Base-by-base conservation (phyloP, 2,888 invertebrate genomes). In the Mamestra brassicae region DNA sequence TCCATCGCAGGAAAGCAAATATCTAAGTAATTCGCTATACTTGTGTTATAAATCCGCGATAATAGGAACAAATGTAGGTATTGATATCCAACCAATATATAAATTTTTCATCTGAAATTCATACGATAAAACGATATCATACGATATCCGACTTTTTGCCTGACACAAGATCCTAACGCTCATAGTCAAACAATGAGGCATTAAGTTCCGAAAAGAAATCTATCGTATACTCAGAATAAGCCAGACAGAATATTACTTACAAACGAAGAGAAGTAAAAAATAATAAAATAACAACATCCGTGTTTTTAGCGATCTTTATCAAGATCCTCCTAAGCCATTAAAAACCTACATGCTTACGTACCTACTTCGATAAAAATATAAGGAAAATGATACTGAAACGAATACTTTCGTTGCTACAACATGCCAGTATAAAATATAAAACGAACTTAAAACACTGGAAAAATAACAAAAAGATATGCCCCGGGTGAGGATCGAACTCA, bases 401-500 rank as follows among this genome's bases (percentile, higher is more conserved):
- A 15, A 38, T 0, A 10, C 38, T 34, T 17, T 15, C 3, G 0
- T 52, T 38, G 1, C 2, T 50, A 42, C 15, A 52, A 34, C 2
- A 47, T 0, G 26, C 2, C 8, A n/a, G 1, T n/a, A 8, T 1
- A 54, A 17, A 26, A 52, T 10, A n/a, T 7, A 15, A 11, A 38
- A 0, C 1, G 0, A 68, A 69, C 5, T 4, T 45, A 42, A 50
- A 76, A 38, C 4, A 50, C 47, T 38, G 4, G 5, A 57, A 71
- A 65, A 68, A n/a, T 42, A 13, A 62, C 75, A 81, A 86, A 83
- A 87, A 86, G 62, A 71, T 73, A 0, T 84, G 83, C 86, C 84
- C 87, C 87, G 86, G 87, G 87, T 86, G 86, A 87, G 87, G 87
- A 87, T 87, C 87, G 87, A 87, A 86, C 87, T 86, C 87, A 86